Evolutionary conservation across 2,888 invertebrate genomes (phyloP), one percentile per base, ranked within the genome.

Genomic region (Rhingia rostrata): DNA sequence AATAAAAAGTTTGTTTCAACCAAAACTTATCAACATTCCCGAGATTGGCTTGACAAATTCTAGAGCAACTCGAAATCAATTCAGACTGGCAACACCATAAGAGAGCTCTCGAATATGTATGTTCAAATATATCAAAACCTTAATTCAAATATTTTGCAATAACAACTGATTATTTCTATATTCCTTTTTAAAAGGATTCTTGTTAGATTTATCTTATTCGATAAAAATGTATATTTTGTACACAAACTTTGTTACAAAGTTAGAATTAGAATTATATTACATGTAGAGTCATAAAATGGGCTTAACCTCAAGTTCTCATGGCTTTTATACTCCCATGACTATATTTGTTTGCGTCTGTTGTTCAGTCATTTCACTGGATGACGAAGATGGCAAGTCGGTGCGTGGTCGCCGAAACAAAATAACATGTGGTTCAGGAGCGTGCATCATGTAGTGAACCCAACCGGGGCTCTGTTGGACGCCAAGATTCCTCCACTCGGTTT

Each of bases 401-500:
- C 89, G 88, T 41, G 93, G 93, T 88, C 96, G 93, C 35, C 96
- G 92, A 90, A 98, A 97, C 32, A 97, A 92, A 74, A 98, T 92
- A 0, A 98, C 95, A 89, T 97, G 97, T 0, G 97, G 97, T 89
- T 97, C 97, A 47, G 98, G 98, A 22, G 95, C 94, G 90, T 98
- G 98, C 87, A 97, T 94, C 97, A 91, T 91, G 53, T 91, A 91
- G 78, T 91, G 91, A 0, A 91, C 88, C 96, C 96, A 96, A 60
- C 96, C 96, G 0, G 97, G 97, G 89, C 97, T 97, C 90, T 98
- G 98, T 90, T 98, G 97, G 0, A 98, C 97, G 0, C 98, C 98
- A 1, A 98, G 93, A 91, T 97, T 96, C 80, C 98, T 93, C 98
- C 98, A 98, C 91, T 98, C 98, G 0, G 96, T 95, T 92, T 98